Evolutionary conservation across 1,140 invertebrate species (phyloP).

Genomic region (Bombus confusus): DNA sequence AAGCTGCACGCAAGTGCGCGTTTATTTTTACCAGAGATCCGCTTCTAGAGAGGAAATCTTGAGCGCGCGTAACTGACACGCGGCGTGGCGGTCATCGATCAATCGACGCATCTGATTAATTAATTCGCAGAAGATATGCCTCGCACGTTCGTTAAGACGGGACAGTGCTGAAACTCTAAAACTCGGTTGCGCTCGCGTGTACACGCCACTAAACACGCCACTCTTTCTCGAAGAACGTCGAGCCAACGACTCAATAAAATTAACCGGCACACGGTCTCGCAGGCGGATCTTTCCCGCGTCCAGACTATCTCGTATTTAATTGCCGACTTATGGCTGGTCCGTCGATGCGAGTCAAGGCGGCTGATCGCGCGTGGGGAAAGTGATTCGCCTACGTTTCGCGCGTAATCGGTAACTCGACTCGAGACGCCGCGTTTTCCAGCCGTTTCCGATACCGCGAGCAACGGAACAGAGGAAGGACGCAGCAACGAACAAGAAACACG

Average conservation of each 20-base stretch:
- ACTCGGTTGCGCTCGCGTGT: neutral
- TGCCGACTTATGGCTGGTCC: neutral
- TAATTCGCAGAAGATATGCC: neutral
- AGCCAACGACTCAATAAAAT: slow-evolving; percentile 8
- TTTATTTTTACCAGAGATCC: neutral
- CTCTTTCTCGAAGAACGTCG: neutral
- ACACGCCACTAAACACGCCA: neutral
- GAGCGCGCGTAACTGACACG: no score
- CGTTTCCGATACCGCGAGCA: neutral
- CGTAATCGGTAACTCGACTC: neutral
- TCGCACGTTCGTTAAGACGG: neutral
- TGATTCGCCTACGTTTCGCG: neutral
- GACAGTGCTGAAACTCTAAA: neutral
- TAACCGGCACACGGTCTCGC: neutral
- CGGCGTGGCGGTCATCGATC: neutral
- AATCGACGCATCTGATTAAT: neutral
- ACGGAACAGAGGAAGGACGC: neutral
- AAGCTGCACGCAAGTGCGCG: neutral
- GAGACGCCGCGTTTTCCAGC: neutral
- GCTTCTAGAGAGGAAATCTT: neutral
- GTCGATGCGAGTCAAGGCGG: neutral
- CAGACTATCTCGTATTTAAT: slow-evolving; percentile 2
- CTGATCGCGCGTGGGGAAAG: neutral
- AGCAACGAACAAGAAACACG: neutral
- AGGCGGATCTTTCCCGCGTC: neutral